Conservation (phyloP, 1,140 invertebrate species). For the Atopsyche davidsoni region DNA sequence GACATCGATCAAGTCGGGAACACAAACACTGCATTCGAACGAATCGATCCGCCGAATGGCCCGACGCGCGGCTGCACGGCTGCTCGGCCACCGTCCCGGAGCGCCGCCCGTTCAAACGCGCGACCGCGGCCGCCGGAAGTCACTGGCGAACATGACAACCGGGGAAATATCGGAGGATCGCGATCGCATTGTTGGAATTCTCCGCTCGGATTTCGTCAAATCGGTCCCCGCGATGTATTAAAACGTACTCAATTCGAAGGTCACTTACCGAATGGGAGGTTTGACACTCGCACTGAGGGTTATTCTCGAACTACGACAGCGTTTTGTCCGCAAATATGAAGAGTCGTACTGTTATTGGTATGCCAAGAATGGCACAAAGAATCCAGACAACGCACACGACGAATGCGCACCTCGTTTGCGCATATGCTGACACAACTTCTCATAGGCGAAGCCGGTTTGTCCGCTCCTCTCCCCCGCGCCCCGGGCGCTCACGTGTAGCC, state of each 20-base stretch:
- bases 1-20: slow-evolving; percentile 46
- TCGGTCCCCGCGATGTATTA: slow-evolving; percentile 50
- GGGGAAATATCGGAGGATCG: slow-evolving; percentile 74
- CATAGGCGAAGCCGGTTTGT: slow-evolving; percentile 49
- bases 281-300: slow-evolving; percentile 39
- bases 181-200: slow-evolving; percentile 66
- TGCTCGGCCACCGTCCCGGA: slow-evolving; percentile 50
- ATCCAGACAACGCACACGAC: slow-evolving; percentile 84
- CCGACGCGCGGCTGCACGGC: slow-evolving; percentile 44
- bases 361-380: slow-evolving; percentile 92
- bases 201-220: slow-evolving; percentile 53
- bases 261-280: slow-evolving; percentile 62
- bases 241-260: slow-evolving; percentile 47
- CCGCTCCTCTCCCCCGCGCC: slow-evolving; percentile 33
- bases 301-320: slow-evolving; percentile 20
- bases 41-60: slow-evolving; percentile 34
- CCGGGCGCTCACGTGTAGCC: slow-evolving; percentile 32
- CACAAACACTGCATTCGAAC: slow-evolving; percentile 39
- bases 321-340: slow-evolving; percentile 57
- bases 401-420: slow-evolving; percentile 74
- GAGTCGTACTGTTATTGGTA: slow-evolving; percentile 81
- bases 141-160: slow-evolving; percentile 63
- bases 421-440: slow-evolving; percentile 65
- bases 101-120: slow-evolving; percentile 51
- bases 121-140: slow-evolving; percentile 43